phyloP scores from a whole-genome alignment of 1,140 invertebrate species.

The Tribolium madens region DNA sequence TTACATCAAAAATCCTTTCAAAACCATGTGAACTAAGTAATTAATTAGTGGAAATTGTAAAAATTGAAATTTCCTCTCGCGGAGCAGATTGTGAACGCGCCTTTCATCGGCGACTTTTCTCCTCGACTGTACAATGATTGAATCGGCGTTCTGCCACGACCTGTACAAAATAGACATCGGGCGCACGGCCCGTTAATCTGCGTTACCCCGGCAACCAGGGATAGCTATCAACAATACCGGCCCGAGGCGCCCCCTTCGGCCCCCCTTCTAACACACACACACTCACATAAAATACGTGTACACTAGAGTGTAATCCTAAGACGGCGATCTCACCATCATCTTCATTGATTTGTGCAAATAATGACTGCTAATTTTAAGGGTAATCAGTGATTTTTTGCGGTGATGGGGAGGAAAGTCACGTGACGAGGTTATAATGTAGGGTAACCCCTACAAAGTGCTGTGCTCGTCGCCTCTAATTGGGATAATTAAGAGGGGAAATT shows the following conservation, averaged over 20 bases:
- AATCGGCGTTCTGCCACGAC: slow-evolving; percentile 59
- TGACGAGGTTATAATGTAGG: background rate
- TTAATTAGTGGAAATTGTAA: too few relatives aligned
- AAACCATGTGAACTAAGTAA: too few relatives aligned
- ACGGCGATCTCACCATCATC: background rate
- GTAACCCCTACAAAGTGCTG: background rate
- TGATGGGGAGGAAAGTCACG: background rate
- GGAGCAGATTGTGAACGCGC: slow-evolving; percentile 48
- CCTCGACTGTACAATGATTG: slow-evolving; percentile 65
- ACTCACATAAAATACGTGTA: slow-evolving; percentile 3
- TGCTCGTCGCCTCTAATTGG: background rate
- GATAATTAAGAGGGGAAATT: background rate
- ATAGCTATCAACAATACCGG: slow-evolving; percentile 67
- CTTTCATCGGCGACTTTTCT: slow-evolving; percentile 31
- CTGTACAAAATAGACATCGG: slow-evolving; percentile 67
- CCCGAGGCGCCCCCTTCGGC: slow-evolving; percentile 55
- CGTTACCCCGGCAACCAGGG: slow-evolving; percentile 65
- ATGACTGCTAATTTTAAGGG: slow-evolving; percentile 2
- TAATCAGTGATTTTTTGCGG: background rate
- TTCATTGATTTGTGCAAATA: background rate
- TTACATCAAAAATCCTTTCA: too few relatives aligned
- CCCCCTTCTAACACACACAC: slow-evolving; percentile 39
- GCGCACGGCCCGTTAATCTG: slow-evolving; percentile 66
- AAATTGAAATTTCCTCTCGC: too few relatives aligned
- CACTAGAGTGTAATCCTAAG: background rate